phyloP scores from a whole-genome alignment of 2,888 invertebrate genomes.

The Luperina nickerlii region DNA sequence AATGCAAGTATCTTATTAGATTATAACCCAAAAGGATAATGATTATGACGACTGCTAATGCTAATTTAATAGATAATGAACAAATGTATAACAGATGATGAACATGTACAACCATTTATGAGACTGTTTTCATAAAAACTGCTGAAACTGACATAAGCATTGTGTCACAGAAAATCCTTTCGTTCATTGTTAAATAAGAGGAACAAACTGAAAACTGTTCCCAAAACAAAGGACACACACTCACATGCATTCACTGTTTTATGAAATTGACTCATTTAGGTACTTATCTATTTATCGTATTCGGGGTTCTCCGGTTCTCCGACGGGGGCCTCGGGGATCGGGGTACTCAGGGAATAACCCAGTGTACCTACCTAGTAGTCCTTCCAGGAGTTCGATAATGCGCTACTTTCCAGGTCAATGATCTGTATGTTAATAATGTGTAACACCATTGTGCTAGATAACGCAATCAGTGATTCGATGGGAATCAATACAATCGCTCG shows the following conservation, averaged over 20 bases:
- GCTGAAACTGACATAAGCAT: not conserved
- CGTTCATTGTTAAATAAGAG: constrained; percentile 8
- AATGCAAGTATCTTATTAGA: not conserved
- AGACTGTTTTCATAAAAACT: not conserved
- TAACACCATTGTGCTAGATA: constrained; percentile 34
- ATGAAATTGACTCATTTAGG: not conserved
- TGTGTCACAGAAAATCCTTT: constrained; percentile 9
- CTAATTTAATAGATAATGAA: not conserved
- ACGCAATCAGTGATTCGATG: constrained; percentile 23
- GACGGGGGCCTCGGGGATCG: no score
- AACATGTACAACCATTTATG: not conserved
- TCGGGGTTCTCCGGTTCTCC: no score
- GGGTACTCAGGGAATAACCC: no score
- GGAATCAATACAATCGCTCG: not conserved
- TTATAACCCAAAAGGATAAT: not conserved
- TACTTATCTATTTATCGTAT: not conserved
- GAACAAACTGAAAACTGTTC: constrained; percentile 11
- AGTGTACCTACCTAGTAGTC: not conserved
- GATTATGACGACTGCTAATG: not conserved
- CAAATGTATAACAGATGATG: no score
- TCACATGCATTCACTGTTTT: not conserved
- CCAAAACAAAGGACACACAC: not conserved
- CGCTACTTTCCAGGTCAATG: constrained; percentile 44
- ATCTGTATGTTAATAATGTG: constrained; percentile 22
- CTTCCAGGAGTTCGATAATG: constrained; percentile 23